Evolutionary conservation across 2,113 vertebrate genomes (phyloP).

Genomic region (Callospermophilus lateralis): DNA sequence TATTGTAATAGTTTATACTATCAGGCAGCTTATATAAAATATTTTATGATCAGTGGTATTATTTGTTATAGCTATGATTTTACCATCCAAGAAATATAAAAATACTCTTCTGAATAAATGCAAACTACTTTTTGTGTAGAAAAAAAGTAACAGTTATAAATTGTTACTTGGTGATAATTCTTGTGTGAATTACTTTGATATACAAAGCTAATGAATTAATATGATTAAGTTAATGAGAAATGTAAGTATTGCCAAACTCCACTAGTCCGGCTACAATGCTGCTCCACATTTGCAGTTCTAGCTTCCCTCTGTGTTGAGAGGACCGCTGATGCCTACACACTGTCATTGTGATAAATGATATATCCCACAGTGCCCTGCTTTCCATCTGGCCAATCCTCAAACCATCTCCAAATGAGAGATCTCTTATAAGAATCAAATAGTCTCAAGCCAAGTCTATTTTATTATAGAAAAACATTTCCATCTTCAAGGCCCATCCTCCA

Average conservation of each 20-base stretch:
- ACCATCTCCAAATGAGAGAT: constrained; percentile 81
- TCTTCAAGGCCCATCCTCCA: background rate
- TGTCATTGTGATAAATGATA: constrained; percentile 93
- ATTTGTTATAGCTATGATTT: constrained; percentile 77
- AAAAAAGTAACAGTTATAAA: constrained; percentile 84
- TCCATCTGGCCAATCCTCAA: constrained; percentile 90
- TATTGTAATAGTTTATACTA: background rate
- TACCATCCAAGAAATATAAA: constrained; percentile 74
- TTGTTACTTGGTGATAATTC: constrained; percentile 84
- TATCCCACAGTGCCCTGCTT: constrained; percentile 89
- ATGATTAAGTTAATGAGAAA: constrained; percentile 89
- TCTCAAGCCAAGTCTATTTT: constrained; percentile 70
- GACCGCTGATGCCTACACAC: constrained; percentile 87
- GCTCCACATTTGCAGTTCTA: constrained; percentile 82
- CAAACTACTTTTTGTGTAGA: constrained; percentile 73
- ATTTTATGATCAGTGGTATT: constrained; percentile 77
- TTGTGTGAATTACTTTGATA: constrained; percentile 87
- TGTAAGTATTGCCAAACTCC: constrained; percentile 86
- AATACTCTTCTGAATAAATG: constrained; percentile 69
- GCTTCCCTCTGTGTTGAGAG: constrained; percentile 87
- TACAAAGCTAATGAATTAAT: constrained; percentile 89
- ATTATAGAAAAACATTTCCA: constrained; percentile 76
- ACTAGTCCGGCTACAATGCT: constrained; percentile 79
- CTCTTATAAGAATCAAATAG: constrained; percentile 84
- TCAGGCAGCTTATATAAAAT: background rate